Percentiles rank a stretch among this genome's conserved stretches.
These are phyloP conservation scores for Pandemis heparana DNA, from an alignment of 2,888 invertebrate genomes.

Conservation along the genomic window DNA sequence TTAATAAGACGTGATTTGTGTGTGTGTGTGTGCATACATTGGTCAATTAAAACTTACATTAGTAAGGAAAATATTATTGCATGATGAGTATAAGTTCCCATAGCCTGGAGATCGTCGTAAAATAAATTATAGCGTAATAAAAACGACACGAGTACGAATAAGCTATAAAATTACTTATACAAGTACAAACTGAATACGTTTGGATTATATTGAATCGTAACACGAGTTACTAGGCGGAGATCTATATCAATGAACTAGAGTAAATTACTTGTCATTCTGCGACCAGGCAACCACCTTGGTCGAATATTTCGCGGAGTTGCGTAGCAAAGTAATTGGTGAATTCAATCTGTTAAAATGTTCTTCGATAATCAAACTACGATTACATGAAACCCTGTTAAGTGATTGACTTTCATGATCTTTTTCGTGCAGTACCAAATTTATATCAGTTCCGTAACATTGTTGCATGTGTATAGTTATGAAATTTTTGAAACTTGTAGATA, in stretches of 20 bases:
- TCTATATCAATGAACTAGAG: background rate
- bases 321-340: no score
- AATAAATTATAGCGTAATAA: background rate
- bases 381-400: background rate
- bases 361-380: background rate
- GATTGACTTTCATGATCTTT: constrained; percentile 9
- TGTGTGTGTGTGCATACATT: no score
- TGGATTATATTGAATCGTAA: background rate
- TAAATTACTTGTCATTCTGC: constrained; percentile 2
- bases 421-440: background rate
- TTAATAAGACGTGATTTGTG: no score
- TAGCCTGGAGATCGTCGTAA: background rate
- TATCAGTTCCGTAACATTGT: background rate
- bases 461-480: background rate
- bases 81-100: background rate
- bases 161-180: background rate
- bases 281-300: no score
- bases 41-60: background rate
- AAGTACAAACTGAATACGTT: background rate
- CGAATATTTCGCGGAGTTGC: background rate
- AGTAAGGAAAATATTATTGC: background rate
- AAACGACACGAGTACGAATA: background rate
- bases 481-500: background rate
- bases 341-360: no score
- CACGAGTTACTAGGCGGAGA: background rate